Base-by-base conservation (phyloP, 2,113 vertebrate species). In the Orycteropus afer region DNA sequence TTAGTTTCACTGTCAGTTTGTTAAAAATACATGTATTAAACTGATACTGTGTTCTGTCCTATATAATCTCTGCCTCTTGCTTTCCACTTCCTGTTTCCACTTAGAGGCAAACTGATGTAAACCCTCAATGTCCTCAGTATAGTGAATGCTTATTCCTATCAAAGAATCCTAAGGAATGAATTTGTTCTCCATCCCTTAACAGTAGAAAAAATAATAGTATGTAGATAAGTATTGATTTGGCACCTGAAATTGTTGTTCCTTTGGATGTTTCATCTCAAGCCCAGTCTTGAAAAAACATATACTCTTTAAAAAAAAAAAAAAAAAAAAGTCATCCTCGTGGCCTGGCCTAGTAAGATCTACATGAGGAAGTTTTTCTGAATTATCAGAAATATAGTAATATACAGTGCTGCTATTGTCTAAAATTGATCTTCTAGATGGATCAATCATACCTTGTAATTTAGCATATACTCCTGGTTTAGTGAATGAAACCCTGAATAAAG, bases 11-110 rank as follows among this genome's bases (percentile, higher is more conserved):
- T 1, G 47, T 94, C 57, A 32, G 83, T 89, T 67, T 86, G 61
- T 89, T 97, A 82, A 97, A 95, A 98, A 95, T 76, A 53, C 9
- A 74, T 20, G 2, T 71, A 93, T 92, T 96, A 89, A 92, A 88
- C 59, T 80, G 32, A 29, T 95, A 69, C 47, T 90, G 32, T n/a
- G 81, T 71, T 93, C 49, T 95, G 18, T 55, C 55, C n/a, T 79
- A 20, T 27, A 25, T 86, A 79, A 65, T 90, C 42, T 92, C 53
- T 22, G 85, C 47, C 34, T 95, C 12, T 47, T 93, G n/a, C 32
- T 96, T 97, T 87, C 49, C 8, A 49, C 93, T 97, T 45, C 7
- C 94, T 78, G 95, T 97, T 49, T 86, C 40, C 29, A 0, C 84
- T 40, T 92, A 34, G 78, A 7, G 90, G 63, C 45, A 92, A n/a